Conservation (phyloP, 1,140 invertebrate genomes). For the Ylistrum balloti region DNA sequence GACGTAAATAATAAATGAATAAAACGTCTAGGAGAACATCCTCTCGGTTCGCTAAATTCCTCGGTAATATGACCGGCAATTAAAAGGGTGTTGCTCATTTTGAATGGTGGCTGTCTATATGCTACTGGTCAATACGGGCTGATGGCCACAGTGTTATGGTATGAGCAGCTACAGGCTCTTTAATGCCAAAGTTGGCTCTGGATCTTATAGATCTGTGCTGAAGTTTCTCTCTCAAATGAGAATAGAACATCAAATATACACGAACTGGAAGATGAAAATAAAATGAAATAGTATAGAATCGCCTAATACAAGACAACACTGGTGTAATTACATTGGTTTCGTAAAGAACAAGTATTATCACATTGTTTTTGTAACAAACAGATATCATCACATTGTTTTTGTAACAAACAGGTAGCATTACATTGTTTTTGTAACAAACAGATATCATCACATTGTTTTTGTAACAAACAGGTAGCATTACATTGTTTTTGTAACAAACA, state of each 20-base stretch:
- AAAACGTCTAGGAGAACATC: not conserved
- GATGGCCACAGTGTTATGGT: not conserved
- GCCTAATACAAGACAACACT: too few species aligned
- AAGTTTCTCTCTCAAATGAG: not conserved
- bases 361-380: too few species aligned
- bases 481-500: too few species aligned
- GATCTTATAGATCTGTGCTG: not conserved
- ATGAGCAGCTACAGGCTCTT: not conserved
- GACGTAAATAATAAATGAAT: constrained; percentile 8
- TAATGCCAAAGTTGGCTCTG: not conserved
- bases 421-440: too few species aligned
- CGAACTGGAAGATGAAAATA: too few species aligned
- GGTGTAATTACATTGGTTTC: too few species aligned
- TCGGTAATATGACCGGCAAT: not conserved
- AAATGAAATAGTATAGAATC: too few species aligned
- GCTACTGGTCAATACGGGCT: not conserved
- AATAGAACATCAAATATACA: not conserved
- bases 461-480: too few species aligned
- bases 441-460: too few species aligned
- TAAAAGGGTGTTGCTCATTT: not conserved
- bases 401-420: too few species aligned
- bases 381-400: too few species aligned
- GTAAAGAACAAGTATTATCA: too few species aligned
- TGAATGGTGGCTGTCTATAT: constrained; percentile 27
- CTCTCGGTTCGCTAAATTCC: constrained; percentile 8